A percentile compares a stretch with the other conserved stretches of the same genome.
phyloP scores from a whole-genome alignment of 2,113 vertebrate species.

The Setophaga coronata region DNA sequence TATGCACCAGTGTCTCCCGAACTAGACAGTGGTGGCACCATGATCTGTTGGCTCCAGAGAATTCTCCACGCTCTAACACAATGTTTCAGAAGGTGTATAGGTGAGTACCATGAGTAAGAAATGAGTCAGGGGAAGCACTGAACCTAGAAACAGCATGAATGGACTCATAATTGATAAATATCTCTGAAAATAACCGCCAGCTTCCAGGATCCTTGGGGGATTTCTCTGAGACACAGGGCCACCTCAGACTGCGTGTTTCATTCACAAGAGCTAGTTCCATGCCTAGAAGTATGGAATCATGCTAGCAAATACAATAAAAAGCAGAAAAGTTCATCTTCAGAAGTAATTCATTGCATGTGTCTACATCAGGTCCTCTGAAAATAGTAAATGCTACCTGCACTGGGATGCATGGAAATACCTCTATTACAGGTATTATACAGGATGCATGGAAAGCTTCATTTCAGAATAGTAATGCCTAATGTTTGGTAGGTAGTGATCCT shows the following conservation, averaged over 20 bases:
- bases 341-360: background rate
- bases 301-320: background rate
- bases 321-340: background rate
- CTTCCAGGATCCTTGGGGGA: background rate
- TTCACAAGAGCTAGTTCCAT: background rate
- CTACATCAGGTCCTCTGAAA: background rate
- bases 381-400: fast-evolving
- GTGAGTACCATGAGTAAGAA: background rate
- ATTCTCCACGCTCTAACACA: background rate
- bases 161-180: background rate
- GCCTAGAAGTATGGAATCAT: background rate
- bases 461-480: background rate
- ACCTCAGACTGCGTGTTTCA: background rate
- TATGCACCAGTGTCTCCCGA: background rate
- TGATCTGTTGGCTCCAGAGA: background rate
- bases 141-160: background rate
- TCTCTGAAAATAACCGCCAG: background rate
- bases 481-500: background rate
- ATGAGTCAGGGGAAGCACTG: too few species aligned
- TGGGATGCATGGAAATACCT: background rate
- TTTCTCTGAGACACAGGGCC: background rate
- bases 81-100: background rate
- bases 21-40: fast-evolving
- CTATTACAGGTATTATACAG: background rate
- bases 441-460: background rate